These are phyloP conservation scores for Esox lucius DNA, from an alignment of 2,797 vertebrate genomes.

Conservation along the genomic window DNA sequence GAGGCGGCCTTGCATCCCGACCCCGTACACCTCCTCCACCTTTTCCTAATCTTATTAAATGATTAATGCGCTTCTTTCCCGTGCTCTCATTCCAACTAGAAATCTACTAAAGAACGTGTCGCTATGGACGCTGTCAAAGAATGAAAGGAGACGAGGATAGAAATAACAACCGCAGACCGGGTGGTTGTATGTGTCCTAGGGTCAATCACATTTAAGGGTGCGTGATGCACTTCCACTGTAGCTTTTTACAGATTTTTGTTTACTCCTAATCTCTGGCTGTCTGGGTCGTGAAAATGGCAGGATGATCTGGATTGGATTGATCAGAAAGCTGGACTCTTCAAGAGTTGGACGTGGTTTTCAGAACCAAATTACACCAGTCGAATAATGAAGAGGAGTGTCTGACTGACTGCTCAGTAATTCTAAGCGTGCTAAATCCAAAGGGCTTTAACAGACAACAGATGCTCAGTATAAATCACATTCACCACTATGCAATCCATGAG, in stretches of 20 bases:
- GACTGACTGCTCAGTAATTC: neutral
- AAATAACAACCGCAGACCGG: neutral
- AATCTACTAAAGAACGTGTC: neutral
- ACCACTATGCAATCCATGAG: neutral
- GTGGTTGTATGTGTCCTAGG: neutral
- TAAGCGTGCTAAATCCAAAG: slow-evolving; percentile 27
- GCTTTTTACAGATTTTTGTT: neutral
- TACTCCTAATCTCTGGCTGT: neutral
- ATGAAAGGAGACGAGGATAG: neutral
- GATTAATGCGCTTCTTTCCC: slow-evolving; percentile 40
- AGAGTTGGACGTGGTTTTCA: neutral
- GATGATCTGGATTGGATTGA: neutral
- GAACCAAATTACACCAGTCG: slow-evolving; percentile 7
- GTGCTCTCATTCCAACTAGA: slow-evolving; percentile 19
- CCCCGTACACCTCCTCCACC: neutral
- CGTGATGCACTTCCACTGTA: neutral
- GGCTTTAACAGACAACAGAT: slow-evolving; percentile 33
- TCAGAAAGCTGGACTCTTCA: neutral
- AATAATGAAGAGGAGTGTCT: neutral
- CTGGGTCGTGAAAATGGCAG: neutral
- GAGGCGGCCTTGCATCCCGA: neutral
- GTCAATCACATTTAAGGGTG: neutral
- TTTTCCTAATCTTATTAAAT: slow-evolving; percentile 46
- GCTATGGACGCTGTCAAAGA: neutral
- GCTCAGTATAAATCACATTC: slow-evolving; percentile 18